Conservation (phyloP, 2,888 invertebrate species). For the Zeuzera pyrina region DNA sequence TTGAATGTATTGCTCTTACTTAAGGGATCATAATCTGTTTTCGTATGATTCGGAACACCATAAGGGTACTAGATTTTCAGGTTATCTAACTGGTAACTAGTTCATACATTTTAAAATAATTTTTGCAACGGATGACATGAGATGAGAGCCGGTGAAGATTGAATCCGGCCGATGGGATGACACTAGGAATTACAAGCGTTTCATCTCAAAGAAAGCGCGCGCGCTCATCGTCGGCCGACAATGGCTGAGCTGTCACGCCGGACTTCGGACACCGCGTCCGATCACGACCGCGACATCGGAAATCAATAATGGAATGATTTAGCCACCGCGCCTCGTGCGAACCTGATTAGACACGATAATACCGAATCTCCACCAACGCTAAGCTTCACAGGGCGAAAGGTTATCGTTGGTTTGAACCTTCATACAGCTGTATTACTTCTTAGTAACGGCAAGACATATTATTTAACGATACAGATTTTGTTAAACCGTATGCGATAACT, state of each 20-base stretch:
- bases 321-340: slow-evolving; percentile 72
- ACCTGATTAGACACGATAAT: slow-evolving; percentile 71
- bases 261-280: slow-evolving; percentile 54
- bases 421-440: slow-evolving; percentile 53
- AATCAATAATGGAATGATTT: slow-evolving; percentile 73
- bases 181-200: slow-evolving; percentile 70
- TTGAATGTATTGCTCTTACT: slow-evolving; percentile 8
- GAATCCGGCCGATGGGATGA: slow-evolving; percentile 58
- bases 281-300: slow-evolving; percentile 72
- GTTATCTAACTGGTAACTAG: slow-evolving; percentile 27
- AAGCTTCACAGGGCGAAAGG: slow-evolving; percentile 47
- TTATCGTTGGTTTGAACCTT: slow-evolving; percentile 50
- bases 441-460: slow-evolving; percentile 57
- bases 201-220: slow-evolving; percentile 58
- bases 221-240: slow-evolving; percentile 47
- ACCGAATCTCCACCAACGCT: slow-evolving; percentile 46
- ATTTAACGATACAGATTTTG: slow-evolving; percentile 54
- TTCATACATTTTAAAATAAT: no score
- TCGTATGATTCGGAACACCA: slow-evolving; percentile 7
- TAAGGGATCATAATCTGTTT: slow-evolving; percentile 3
- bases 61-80: slow-evolving; percentile 29
- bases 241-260: slow-evolving; percentile 63
- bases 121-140: slow-evolving; percentile 38
- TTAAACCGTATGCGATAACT: slow-evolving; percentile 45
- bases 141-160: slow-evolving; percentile 42